Percentiles rank a stretch among this genome's conserved stretches.
These are phyloP conservation scores for Lates japonicus DNA, from an alignment of 2,797 vertebrate genomes.

Conservation along the genomic window DNA sequence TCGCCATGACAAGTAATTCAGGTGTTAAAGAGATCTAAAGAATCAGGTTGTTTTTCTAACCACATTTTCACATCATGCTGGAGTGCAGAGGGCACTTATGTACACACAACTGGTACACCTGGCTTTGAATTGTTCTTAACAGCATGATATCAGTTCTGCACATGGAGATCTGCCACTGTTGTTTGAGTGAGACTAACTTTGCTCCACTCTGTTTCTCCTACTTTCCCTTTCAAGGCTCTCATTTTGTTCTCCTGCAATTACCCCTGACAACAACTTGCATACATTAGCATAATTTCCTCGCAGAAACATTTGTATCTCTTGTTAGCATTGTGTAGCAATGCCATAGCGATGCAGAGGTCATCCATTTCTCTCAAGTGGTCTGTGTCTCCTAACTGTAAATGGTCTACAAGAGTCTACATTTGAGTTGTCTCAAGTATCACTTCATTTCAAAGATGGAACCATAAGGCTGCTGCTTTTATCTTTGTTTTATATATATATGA, in stretches of 20 bases:
- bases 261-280: conserved; percentile 40
- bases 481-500: background rate
- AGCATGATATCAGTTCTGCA: conserved; percentile 2
- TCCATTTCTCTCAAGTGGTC: conserved; percentile 29
- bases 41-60: background rate
- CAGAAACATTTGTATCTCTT: conserved; percentile 33
- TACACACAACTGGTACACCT: background rate
- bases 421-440: background rate
- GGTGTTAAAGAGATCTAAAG: background rate
- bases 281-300: conserved; percentile 51
- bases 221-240: conserved; percentile 38
- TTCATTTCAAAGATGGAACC: background rate
- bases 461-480: background rate
- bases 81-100: conserved; percentile 1
- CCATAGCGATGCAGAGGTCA: conserved; percentile 22
- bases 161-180: conserved; percentile 16
- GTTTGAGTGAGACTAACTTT: conserved; percentile 17
- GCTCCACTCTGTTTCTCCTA: background rate
- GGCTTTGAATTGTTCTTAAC: conserved; percentile 7
- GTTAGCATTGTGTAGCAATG: conserved; percentile 21
- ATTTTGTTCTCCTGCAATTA: conserved; percentile 47
- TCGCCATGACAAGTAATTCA: background rate
- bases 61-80: background rate
- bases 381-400: conserved; percentile 24
- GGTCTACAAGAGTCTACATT: background rate